These are phyloP conservation scores for Pampusana beccarii DNA, from an alignment of 2,113 vertebrate species.

Conservation along the genomic window DNA sequence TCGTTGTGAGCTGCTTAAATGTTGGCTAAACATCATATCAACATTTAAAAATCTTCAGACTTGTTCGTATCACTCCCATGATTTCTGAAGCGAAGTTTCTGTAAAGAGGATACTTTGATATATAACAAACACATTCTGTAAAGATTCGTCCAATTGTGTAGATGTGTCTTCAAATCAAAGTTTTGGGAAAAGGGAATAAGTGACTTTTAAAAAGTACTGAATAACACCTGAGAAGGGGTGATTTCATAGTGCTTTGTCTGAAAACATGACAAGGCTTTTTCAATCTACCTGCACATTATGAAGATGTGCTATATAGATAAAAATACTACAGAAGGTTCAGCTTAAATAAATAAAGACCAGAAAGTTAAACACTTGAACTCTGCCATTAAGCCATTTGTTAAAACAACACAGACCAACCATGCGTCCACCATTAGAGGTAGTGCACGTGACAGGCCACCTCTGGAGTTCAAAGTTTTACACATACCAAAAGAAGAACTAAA, in stretches of 20 bases:
- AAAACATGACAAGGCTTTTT: neutral
- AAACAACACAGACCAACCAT: neutral
- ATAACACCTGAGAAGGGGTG: neutral
- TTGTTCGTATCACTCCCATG: neutral
- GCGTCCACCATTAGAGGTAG: neutral
- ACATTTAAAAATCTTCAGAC: neutral
- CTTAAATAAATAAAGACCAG: neutral
- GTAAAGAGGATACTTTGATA: neutral
- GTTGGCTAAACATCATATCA: neutral
- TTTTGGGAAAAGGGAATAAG: neutral
- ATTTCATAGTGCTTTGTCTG: neutral
- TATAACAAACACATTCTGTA: neutral
- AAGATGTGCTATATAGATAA: neutral
- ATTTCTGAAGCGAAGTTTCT: neutral
- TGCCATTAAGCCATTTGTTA: neutral
- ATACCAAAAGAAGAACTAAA: neutral
- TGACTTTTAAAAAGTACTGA: neutral
- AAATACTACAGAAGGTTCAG: neutral
- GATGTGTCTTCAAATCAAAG: neutral
- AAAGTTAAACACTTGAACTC: neutral
- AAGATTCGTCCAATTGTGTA: neutral
- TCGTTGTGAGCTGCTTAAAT: neutral
- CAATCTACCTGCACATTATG: neutral
- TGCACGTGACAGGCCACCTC: neutral
- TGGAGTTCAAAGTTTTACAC: neutral